Conservation (phyloP, 1,140 invertebrate species). For the Scaptodrosophila lebanonensis region DNA sequence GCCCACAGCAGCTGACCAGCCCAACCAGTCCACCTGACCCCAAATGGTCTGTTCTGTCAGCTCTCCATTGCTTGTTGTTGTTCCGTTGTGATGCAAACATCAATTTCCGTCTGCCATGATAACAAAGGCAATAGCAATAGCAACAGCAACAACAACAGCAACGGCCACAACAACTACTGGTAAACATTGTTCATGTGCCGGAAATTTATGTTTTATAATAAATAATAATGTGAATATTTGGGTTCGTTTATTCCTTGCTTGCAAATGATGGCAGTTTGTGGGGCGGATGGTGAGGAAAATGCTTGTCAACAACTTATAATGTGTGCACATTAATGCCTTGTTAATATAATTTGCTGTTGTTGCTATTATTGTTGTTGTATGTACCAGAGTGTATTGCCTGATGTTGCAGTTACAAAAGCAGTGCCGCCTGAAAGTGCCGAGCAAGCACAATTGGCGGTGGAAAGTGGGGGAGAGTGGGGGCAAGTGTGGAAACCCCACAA, state of each 20-base stretch:
- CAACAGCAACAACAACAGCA: too few relatives aligned
- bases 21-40: not conserved
- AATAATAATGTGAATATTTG: slow-evolving; percentile 59
- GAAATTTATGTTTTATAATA: slow-evolving; percentile 72
- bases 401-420: slow-evolving; percentile 58
- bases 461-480: not conserved
- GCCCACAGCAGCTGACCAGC: not conserved
- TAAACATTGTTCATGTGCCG: slow-evolving; percentile 38
- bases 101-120: slow-evolving; percentile 38
- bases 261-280: not conserved
- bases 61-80: slow-evolving; percentile 3
- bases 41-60: not conserved
- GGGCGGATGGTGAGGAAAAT: not conserved
- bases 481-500: slow-evolving; percentile 28
- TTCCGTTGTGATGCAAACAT: slow-evolving; percentile 13
- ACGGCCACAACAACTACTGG: too few relatives aligned
- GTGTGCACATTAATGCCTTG: slow-evolving; percentile 56
- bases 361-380: not conserved
- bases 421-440: too few relatives aligned
- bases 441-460: too few relatives aligned
- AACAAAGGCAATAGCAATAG: too few relatives aligned
- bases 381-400: slow-evolving; percentile 21
- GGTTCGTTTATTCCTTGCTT: too few relatives aligned
- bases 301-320: slow-evolving; percentile 35
- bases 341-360: slow-evolving; percentile 39